Base-by-base conservation (phyloP, 2,888 invertebrate species). In the Drosophila picticornis region DNA sequence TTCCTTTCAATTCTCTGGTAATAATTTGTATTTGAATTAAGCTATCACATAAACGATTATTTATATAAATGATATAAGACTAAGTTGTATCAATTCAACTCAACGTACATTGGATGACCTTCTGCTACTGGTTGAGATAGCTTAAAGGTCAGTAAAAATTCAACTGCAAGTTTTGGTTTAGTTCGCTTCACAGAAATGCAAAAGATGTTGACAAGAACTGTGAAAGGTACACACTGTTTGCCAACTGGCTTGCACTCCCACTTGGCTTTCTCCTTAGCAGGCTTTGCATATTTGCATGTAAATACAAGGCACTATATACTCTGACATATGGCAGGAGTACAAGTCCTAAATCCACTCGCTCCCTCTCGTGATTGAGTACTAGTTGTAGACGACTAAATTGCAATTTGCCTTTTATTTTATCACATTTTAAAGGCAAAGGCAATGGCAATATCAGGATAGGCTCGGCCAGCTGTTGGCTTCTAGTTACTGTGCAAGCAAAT, bases 351-450 rank as follows among this genome's bases (percentile, higher is more conserved):
- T 22, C 22, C 22, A n/a, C 2, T 50, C 16, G 1, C 0, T 5
- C 5, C 19, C 50, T 2, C 0, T n/a, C 31, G 32, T 46, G 19
- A 40, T 38, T 67, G 62, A 66, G 51, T 52, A 51, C 31, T 32
- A 31, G 56, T 55, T 53, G 68, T 61, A 62, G 71, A 75, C 53
- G 72, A 71, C 74, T 80, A 84, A 88, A 79, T 75, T 75, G 80
- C 77, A 87, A 80, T 90, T 89, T 90, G 66, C 74, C 76, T 90
- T 85, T 90, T 90, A 90, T 89, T 90, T 87, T 84, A 89, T 80
- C 75, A 80, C 75, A 86, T 79, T 90, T 80, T 69, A 62, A 77
- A 59, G 72, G 70, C 73, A 59, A 55, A 19, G 36, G 32, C 52
- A 19, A 16, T 11, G 25, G 55, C 34, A 22, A 32, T 29, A 34